Conservation (phyloP, 1,140 invertebrate genomes). For the Macrocentrus cingulum region DNA sequence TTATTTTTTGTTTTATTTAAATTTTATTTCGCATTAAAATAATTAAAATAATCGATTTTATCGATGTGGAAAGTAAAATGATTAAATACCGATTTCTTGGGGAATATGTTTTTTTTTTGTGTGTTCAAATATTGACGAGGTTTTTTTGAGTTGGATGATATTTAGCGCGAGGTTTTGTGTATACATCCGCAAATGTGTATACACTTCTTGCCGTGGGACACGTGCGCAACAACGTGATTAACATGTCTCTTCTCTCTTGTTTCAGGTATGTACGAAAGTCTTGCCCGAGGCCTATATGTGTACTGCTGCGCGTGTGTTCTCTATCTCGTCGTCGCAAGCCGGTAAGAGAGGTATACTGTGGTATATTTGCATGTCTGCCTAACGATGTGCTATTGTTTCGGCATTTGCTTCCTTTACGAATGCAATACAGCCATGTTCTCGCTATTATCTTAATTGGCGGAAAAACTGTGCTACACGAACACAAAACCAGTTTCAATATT, state of each 20-base stretch:
- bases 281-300: slow-evolving; percentile 19
- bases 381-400: slow-evolving; percentile 16
- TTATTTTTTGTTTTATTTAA: too few species aligned
- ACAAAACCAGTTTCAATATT: too few species aligned
- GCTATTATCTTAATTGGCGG: not conserved
- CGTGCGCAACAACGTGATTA: slow-evolving; percentile 21
- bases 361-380: slow-evolving; percentile 15
- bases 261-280: slow-evolving; percentile 30
- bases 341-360: slow-evolving; percentile 22
- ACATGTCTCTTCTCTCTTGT: slow-evolving; percentile 28
- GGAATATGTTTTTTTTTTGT: too few species aligned
- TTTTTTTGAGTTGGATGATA: not conserved
- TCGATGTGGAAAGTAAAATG: too few species aligned
- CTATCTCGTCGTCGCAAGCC: slow-evolving; percentile 17
- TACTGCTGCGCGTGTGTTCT: slow-evolving; percentile 13
- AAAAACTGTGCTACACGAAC: too few species aligned
- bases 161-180: not conserved
- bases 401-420: not conserved
- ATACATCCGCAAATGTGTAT: slow-evolving; percentile 4
- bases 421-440: too few species aligned
- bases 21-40: too few species aligned
- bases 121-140: not conserved
- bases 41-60: too few species aligned
- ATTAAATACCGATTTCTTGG: too few species aligned
- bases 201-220: slow-evolving; percentile 17